phyloP scores from a whole-genome alignment of 2,888 invertebrate genomes.

The Caenorhabditis plicata region DNA sequence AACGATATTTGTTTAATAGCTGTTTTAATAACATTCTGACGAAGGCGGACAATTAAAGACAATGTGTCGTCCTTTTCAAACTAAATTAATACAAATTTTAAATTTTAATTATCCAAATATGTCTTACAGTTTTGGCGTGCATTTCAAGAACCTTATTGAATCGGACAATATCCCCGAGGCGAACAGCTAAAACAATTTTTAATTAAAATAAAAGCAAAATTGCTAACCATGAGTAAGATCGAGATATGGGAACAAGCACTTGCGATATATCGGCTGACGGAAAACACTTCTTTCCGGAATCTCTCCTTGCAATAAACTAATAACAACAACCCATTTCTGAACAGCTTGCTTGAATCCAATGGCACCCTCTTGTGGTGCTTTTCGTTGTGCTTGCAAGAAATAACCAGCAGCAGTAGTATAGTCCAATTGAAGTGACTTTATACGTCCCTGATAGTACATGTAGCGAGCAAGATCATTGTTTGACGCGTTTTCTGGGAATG shows the following conservation, averaged over 20 bases:
- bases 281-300: constrained; percentile 95
- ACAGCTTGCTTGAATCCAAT: constrained; percentile 87
- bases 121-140: constrained; percentile 71
- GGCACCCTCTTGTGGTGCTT: constrained; percentile 96
- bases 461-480: constrained; percentile 99
- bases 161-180: constrained; percentile 87
- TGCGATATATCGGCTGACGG: constrained; percentile 83
- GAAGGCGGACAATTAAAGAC: constrained; percentile 87
- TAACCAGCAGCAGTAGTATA: constrained; percentile 97
- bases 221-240: constrained; percentile 83
- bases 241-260: constrained; percentile 90
- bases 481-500: constrained; percentile 92
- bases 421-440: constrained; percentile 91
- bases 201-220: background rate
- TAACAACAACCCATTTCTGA: constrained; percentile 65
- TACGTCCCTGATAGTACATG: constrained; percentile 89
- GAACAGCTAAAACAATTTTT: constrained; percentile 71
- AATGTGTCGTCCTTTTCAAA: constrained; percentile 93
- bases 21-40: constrained; percentile 98
- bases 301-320: constrained; percentile 74
- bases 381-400: constrained; percentile 85
- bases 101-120: background rate
- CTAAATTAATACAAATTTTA: constrained; percentile 20
- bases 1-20: constrained; percentile 75
- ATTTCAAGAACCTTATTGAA: constrained; percentile 90